Evolutionary conservation across 2,113 vertebrate species (phyloP), one percentile per base, ranked within the genome.

Genomic region (Ceyx melanurus): DNA sequence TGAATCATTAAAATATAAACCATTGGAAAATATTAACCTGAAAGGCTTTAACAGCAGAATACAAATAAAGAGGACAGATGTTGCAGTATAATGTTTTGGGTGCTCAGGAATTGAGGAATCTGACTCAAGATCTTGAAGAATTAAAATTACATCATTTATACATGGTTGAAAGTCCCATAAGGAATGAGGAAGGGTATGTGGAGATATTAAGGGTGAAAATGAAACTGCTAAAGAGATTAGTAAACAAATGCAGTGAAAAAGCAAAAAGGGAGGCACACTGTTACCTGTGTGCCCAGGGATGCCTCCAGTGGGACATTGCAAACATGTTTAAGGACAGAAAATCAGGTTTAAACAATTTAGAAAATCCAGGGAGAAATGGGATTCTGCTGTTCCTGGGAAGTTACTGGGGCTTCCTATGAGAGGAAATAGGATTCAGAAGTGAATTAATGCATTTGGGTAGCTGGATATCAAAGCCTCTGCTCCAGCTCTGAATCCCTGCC

Each of bases 181-280:
- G 26, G 20, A 72, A 43, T 10, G 7, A 83, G 26, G 26, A 75
- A n/a, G 45, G 64, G 15, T 33, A 33, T 33, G 7, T 26, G 51
- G 28, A 67, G 35, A 51, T 61, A 67, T 80, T 57, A 66, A 65
- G 53, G 6, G 16, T 90, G 42, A 66, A 79, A 66, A 83, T 57
- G 43, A 40, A 64, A 73, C 28, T 83, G 29, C 20, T 51, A 56
- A 76, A 42, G 50, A 71, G 13, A 70, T 64, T 15, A 60, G 9
- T 74, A 11, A 8, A n/a, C 21, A 35, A 50, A 83, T 61, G 3
- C 18, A 31, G 28, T 46, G 51, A 23, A 79, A 31, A 61, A 65
- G 33, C 2, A 3, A 67, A 77, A 74, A 50, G 33, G 4, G 7
- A 1, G 7, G 3, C 23, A 45, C 1, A 0, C 19, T n/a, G n/a